Evolutionary conservation across 92 coral and sea anemone species (phyloP), one percentile per base, ranked within the genome.

Genomic region (Phymanthus crucifer): DNA sequence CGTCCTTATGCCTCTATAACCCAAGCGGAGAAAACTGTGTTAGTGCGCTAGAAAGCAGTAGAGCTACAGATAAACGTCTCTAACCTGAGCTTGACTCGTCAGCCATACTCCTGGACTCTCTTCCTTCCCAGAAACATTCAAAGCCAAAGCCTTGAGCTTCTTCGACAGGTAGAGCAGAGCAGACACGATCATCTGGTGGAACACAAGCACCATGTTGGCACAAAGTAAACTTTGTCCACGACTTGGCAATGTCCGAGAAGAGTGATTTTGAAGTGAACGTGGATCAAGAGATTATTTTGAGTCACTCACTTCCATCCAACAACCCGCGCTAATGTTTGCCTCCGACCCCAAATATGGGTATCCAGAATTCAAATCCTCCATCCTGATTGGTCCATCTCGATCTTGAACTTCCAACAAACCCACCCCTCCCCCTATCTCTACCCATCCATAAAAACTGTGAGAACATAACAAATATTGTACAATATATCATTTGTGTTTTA

Each of bases 161-260:
- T 81, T 90, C 72, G 68, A 61, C 66, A 89, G 78, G 43, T 86
- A 89, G 18, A 85, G 78, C 73, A 87, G 70, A 32, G 86, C 86
- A 47, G 90, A 87, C 45, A 90, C 94, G 72, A 92, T 77, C 85
- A 83, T 90, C 76, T 90, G 90, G 40, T 84, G 87, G 73, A 83
- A 80, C 84, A 85, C 94, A 40, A 90, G 91, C 71, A 90, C 94
- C 97, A 92, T 90, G 52, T 66, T 46, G 73, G 65, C 74, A 33
- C 66, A 74, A 82, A 69, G 78, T 66, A 82, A 82, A 82, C 85
- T 81, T 81, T 81, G 35, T 54, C 35, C 78, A 81, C 85, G 58
- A 73, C 40, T 56, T 73, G 37, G 40, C 36, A 80, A 82, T 54
- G 86, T 64, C 71, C 37, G 74, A 74, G 86, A 82, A 58, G 79